Evolutionary conservation across 1,140 invertebrate genomes (phyloP).

Genomic region (Battus philenor): DNA sequence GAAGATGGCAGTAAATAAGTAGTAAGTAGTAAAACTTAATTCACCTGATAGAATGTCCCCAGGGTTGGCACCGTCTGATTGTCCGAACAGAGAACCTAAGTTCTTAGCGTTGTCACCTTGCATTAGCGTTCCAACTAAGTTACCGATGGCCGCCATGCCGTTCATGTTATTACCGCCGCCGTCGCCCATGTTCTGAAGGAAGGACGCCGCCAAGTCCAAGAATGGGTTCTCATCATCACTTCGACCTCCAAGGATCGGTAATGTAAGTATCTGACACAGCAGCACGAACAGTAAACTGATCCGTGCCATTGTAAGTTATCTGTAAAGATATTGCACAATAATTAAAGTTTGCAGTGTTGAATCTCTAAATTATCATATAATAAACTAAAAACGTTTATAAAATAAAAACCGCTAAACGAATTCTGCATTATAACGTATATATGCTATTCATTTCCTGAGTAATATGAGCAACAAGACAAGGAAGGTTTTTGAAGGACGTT

Average conservation of each 20-base stretch:
- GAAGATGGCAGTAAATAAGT: too few species aligned
- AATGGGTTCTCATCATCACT: constrained; percentile 73
- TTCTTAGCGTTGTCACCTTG: constrained; percentile 75
- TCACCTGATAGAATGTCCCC: constrained; percentile 64
- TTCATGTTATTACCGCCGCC: constrained; percentile 58
- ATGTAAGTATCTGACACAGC: constrained; percentile 34
- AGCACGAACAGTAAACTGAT: constrained; percentile 29
- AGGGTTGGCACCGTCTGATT: constrained; percentile 37
- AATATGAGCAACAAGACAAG: too few species aligned
- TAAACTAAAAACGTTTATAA: too few species aligned
- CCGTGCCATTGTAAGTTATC: constrained; percentile 41
- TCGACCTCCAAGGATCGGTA: constrained; percentile 33
- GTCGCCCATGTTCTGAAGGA: constrained; percentile 74
- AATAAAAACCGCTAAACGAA: too few species aligned
- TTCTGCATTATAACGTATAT: too few species aligned
- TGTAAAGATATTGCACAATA: constrained; percentile 25
- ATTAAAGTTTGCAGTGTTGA: too few species aligned
- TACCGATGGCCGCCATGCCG: constrained; percentile 63
- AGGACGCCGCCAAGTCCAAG: constrained; percentile 76
- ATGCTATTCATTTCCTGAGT: too few species aligned
- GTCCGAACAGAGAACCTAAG: constrained; percentile 51
- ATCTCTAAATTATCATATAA: too few species aligned
- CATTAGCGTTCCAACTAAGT: constrained; percentile 76
- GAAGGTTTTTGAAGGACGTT: too few species aligned
- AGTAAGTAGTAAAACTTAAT: too few species aligned